These are phyloP conservation scores for Nixonia krombeini DNA, from an alignment of 1,140 invertebrate genomes.

Conservation along the genomic window DNA sequence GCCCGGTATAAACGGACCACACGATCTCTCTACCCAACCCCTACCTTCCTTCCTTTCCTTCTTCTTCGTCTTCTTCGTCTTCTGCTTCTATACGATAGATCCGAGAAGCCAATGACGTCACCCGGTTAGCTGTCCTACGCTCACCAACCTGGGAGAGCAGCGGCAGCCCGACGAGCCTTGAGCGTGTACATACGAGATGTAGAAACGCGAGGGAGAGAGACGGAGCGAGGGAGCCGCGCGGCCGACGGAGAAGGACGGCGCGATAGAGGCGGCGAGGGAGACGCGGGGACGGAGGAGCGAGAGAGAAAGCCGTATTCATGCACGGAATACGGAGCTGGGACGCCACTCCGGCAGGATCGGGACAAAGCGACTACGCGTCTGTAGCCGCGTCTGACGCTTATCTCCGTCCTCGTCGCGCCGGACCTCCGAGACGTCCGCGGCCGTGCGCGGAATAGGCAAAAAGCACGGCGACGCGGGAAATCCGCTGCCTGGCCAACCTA, in stretches of 20 bases:
- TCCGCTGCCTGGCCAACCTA: too few species aligned
- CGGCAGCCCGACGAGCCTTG: conserved; percentile 41
- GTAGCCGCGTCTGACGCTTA: too few species aligned
- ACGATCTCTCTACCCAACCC: conserved; percentile 43
- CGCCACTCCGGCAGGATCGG: too few species aligned
- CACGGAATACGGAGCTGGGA: conserved; percentile 22
- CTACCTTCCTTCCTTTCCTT: conserved; percentile 37
- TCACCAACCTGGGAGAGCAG: conserved; percentile 54
- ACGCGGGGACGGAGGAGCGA: conserved; percentile 1
- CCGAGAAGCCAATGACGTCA: conserved; percentile 61
- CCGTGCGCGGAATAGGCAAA: conserved; percentile 3
- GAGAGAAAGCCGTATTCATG: conserved; percentile 41
- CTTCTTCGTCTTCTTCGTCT: conserved; percentile 39
- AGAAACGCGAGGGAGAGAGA: conserved; percentile 23
- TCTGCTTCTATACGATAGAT: conserved; percentile 55
- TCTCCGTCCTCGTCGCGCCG: conserved; percentile 1
- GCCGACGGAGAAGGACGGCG: too few species aligned
- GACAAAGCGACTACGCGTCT: conserved; percentile 21
- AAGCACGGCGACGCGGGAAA: too few species aligned
- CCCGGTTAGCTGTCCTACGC: conserved; percentile 60
- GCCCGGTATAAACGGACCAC: conserved; percentile 33
- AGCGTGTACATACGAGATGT: conserved; percentile 30
- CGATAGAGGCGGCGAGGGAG: conserved; percentile 4
- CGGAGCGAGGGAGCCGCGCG: conserved; percentile 4
- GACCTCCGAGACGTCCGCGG: neutral